Conservation (phyloP, 1,140 invertebrate species). For the Hirudo medicinalis region DNA sequence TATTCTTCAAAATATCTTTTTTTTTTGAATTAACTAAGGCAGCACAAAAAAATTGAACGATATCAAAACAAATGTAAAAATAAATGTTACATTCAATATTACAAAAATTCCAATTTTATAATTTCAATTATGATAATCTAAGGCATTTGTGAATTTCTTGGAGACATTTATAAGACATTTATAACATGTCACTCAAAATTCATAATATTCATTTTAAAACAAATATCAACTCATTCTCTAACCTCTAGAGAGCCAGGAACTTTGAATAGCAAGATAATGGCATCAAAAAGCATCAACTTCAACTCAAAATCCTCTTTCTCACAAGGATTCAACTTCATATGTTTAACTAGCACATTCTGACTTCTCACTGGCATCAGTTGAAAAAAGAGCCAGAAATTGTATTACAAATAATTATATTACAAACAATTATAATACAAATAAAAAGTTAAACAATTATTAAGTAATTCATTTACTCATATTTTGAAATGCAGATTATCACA, state of each 20-base stretch:
- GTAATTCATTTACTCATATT: not conserved
- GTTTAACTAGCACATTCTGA: conserved; percentile 38
- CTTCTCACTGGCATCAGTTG: conserved; percentile 36
- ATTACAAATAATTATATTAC: no score
- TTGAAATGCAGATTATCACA: not conserved
- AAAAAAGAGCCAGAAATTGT: not conserved
- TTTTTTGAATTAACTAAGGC: no score
- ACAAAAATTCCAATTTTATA: no score
- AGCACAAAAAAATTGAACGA: no score
- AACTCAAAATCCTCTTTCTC: conserved; percentile 42
- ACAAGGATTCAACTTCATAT: conserved; percentile 36
- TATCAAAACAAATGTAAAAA: no score
- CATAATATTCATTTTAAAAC: no score
- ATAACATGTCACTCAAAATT: no score
- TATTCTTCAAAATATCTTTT: no score
- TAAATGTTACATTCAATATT: no score
- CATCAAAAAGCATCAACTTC: conserved; percentile 40
- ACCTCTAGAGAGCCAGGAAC: conserved; percentile 27
- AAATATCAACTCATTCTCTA: not conserved
- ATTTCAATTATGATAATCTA: no score
- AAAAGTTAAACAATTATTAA: not conserved
- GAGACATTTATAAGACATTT: no score
- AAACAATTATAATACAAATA: not conserved
- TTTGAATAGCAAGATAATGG: conserved; percentile 35
- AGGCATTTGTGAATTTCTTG: no score